Conservation (phyloP, 2,797 vertebrate genomes). For the Ibycter americanus region DNA sequence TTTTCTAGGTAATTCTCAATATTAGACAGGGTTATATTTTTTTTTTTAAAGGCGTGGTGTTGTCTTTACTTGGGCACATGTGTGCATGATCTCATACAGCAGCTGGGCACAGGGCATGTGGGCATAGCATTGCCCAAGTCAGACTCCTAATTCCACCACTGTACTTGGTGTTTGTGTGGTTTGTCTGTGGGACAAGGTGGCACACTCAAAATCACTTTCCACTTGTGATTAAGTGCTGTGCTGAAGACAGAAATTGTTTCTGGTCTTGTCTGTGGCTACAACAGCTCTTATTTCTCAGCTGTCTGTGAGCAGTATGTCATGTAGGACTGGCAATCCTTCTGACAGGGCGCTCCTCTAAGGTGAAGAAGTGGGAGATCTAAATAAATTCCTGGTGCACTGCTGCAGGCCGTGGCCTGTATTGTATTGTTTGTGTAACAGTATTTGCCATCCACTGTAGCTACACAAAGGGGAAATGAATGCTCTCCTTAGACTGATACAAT, state of each 20-base stretch:
- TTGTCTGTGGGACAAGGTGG: neutral
- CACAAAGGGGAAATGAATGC: neutral
- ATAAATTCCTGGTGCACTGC: neutral
- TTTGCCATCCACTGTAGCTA: neutral
- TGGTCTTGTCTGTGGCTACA: neutral
- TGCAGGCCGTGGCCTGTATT: neutral
- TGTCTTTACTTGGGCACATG: fast-evolving
- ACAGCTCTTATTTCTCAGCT: neutral
- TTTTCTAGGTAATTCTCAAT: neutral
- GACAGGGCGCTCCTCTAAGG: neutral
- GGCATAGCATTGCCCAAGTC: no score
- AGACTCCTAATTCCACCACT: neutral
- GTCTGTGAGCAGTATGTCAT: neutral
- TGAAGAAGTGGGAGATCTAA: neutral
- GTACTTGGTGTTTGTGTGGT: fast-evolving
- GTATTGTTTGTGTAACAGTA: neutral
- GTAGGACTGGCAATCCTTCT: neutral
- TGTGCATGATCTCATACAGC: neutral
- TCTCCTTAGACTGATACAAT: neutral
- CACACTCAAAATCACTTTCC: neutral
- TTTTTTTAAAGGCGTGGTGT: no score
- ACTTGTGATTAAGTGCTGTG: neutral
- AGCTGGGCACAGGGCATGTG: fast-evolving
- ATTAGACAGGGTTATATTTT: neutral
- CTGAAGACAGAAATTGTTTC: neutral